Percentiles rank a stretch among this genome's conserved stretches.
Conservation (phyloP, 2,888 invertebrate genomes). For the Parnassius smintheus region DNA sequence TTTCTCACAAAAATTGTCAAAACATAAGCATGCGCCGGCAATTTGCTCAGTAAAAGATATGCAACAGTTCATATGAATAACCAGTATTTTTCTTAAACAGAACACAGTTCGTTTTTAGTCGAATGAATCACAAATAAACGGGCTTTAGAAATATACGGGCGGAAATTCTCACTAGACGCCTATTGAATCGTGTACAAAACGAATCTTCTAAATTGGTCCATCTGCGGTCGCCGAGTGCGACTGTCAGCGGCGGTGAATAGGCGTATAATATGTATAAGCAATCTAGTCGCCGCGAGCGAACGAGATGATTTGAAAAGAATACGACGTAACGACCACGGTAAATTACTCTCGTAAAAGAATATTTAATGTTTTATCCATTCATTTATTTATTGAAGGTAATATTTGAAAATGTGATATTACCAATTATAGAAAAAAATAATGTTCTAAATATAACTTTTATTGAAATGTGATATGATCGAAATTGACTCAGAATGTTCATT, state of each 20-base stretch:
- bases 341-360: background rate
- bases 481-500: no score
- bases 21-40: no score
- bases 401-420: no score
- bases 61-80: no score
- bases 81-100: background rate
- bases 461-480: no score
- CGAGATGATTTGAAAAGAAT: background rate
- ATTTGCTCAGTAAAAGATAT: no score
- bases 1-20: no score
- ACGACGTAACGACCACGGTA: background rate
- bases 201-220: conserved; percentile 54
- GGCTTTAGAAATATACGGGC: conserved; percentile 37
- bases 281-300: conserved; percentile 12
- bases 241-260: conserved; percentile 36
- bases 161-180: conserved; percentile 42
- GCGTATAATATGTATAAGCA: conserved; percentile 1
- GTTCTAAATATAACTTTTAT: no score
- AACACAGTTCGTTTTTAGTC: conserved; percentile 8
- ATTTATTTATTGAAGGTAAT: no score
- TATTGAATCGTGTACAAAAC: conserved; percentile 44
- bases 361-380: no score
- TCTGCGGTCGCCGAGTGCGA: conserved; percentile 45
- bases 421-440: no score
- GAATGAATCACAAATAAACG: conserved; percentile 10